Base-by-base conservation (phyloP, 2,888 invertebrate species). In the Dynastes tityus region DNA sequence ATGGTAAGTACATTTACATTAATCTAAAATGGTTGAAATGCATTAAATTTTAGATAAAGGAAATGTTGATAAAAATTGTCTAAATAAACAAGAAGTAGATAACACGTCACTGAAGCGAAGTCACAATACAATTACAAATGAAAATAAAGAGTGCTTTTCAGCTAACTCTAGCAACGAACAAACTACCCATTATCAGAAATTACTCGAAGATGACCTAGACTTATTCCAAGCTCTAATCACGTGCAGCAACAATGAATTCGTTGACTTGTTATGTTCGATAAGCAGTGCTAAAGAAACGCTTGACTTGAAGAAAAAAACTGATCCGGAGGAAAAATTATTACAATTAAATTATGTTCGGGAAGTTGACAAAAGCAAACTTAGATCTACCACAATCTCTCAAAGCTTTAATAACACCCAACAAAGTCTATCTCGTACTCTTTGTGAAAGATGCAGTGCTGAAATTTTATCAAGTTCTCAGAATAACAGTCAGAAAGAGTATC, bases 141-240 rank as follows among this genome's bases (percentile, higher is more conserved):
- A 58, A 58, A 58, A 22, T 27, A 58, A 8, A 22, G 16, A 27
- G 6, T 16, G 16, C 9, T 9, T 6, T 0, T 22, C 55, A 2
- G 8, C n/a, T 22, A 58, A 58, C 8, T 2, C 53, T 53, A 37
- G 45, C 11, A 11, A 45, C 11, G 3, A n/a, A n/a, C 32, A 64
- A 8, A 1, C 6, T 11, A 29, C 11, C 8, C 32, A 37, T 37
- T 64, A 64, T 64, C 63, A 64, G 27, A 40, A 65, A 37, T 37
- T 65, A 65, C 40, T 65, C 13, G 65, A 65, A 40, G 65, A 65
- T 37, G 65, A 65, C 40, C 11, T 40, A 65, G 65, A 65, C n/a
- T 8, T 65, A 1, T 65, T 65, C 16, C 37, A 65, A 65, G 2
- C 6, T 40, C 16, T 65, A 32, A 37, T n/a, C 3, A 16, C 16